Evolutionary conservation across 2,797 vertebrate species (phyloP).

Genomic region (Chaetophractus vellerosus): DNA sequence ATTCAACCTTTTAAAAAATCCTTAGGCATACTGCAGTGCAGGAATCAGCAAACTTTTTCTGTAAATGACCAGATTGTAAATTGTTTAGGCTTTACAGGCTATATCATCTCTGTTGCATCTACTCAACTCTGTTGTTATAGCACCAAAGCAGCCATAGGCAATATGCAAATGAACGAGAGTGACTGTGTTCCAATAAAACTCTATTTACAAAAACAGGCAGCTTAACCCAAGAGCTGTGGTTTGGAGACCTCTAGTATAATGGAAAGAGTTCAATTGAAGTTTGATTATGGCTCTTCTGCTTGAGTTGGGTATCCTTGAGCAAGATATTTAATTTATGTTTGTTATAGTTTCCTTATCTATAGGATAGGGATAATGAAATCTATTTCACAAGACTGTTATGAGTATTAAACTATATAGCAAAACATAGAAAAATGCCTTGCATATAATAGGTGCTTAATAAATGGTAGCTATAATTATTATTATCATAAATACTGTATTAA

Average conservation of each 20-base stretch:
- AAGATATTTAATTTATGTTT: slow-evolving; percentile 52
- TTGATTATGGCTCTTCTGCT: neutral
- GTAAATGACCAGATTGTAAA: neutral
- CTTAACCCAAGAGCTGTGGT: neutral
- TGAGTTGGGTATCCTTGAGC: neutral
- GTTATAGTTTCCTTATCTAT: slow-evolving; percentile 17
- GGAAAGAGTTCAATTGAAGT: neutral
- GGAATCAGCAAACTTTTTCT: slow-evolving; percentile 8
- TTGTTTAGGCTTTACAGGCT: neutral
- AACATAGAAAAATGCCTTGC: neutral
- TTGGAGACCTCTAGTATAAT: neutral
- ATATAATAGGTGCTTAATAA: neutral
- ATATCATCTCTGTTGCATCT: neutral
- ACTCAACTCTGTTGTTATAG: neutral
- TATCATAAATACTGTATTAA: neutral
- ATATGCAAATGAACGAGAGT: neutral
- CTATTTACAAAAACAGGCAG: slow-evolving; percentile 18
- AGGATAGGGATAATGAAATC: slow-evolving; percentile 16
- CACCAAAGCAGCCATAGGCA: neutral
- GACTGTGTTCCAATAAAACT: neutral
- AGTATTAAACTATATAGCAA: slow-evolving; percentile 20
- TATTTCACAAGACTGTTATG: neutral
- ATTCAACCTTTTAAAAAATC: neutral
- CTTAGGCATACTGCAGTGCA: neutral
- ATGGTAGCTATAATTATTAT: neutral